Base-by-base conservation (phyloP, 1,140 invertebrate genomes). In the Harlomillsia oculata region DNA sequence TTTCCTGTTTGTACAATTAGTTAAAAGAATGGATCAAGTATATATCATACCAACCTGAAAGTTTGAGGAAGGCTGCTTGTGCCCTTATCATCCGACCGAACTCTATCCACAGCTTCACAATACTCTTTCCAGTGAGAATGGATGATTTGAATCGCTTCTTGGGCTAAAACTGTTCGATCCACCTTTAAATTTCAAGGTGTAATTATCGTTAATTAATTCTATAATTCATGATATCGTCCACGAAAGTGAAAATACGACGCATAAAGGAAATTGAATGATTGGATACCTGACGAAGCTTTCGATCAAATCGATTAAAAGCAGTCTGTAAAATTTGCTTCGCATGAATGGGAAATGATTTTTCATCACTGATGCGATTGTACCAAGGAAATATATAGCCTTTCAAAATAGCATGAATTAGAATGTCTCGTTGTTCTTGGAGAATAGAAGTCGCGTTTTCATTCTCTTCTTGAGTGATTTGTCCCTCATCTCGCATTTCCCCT, bases 101-200 rank as follows among this genome's bases (percentile, higher is more conserved):
- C 52, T 45, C 56, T 53, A 2, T 21, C 13, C 9, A 56, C 11
- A 8, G 55, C 56, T 20, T 53, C 39, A 34, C 58, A 55, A 52
- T 65, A 65, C 20, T 56, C 56, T 28, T 58, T 61, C 63, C 63
- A 65, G 23, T 65, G 63, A 30, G 20, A 37, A 44, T 65, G 59
- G 14, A 62, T 26, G 6, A 59, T 44, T 45, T 60, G 52, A 21
- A 65, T 61, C 3, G 44, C 56, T 40, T 65, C 59, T 23, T 57
- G 54, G 13, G 56, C 56, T 23, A 61, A 46, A 1, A 26, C 44
- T 29, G 59, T 65, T 29, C 63, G 30, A 32, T 65, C 59, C 11
- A 65, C 39, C 63, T 65, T 26, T 5, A 37, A 39, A 20, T 8
- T 44, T 14, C 41, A 53, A 13, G 37, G 30, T 28, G 13, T 36